Percentiles rank a stretch among this genome's conserved stretches.
These are phyloP conservation scores for Rhynchonycteris naso DNA, from an alignment of 2,797 vertebrate species.

Conservation along the genomic window DNA sequence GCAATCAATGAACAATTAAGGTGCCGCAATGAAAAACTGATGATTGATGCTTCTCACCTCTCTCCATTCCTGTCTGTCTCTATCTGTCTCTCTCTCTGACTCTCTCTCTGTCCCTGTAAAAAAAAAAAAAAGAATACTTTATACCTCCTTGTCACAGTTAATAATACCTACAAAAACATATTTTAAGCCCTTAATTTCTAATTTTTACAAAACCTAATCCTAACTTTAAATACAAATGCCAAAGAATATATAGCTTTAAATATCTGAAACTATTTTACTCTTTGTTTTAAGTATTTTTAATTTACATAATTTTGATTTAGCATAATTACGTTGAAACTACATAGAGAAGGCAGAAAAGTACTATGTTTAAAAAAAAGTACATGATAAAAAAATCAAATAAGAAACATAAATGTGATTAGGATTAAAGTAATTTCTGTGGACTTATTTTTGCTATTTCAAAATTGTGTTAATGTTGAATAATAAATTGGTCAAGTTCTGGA, in stretches of 20 bases:
- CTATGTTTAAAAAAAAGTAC: too few relatives aligned
- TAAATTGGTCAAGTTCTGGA: background rate
- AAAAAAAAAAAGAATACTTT: slow-evolving; percentile 8
- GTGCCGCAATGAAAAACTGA: too few relatives aligned
- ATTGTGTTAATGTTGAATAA: slow-evolving; percentile 12
- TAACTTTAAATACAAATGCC: background rate
- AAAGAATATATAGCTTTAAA: background rate
- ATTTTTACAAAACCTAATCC: background rate
- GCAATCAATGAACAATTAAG: too few relatives aligned
- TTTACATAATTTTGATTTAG: slow-evolving; percentile 36
- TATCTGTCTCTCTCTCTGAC: too few relatives aligned
- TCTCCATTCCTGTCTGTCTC: too few relatives aligned
- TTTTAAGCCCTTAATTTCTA: background rate
- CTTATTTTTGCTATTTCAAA: slow-evolving; percentile 23
- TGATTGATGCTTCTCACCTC: too few relatives aligned
- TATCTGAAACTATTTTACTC: slow-evolving; percentile 1
- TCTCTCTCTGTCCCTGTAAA: too few relatives aligned
- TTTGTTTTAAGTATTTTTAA: slow-evolving; percentile 11
- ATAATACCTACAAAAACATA: background rate
- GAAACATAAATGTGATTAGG: background rate
- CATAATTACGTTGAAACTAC: background rate
- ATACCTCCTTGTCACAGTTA: background rate
- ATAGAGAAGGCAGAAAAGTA: background rate
- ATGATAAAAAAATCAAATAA: slow-evolving; percentile 1
- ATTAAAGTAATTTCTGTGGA: background rate